Base-by-base conservation (phyloP, 2,113 vertebrate genomes). In the Corythoichthys haematopterus region DNA sequence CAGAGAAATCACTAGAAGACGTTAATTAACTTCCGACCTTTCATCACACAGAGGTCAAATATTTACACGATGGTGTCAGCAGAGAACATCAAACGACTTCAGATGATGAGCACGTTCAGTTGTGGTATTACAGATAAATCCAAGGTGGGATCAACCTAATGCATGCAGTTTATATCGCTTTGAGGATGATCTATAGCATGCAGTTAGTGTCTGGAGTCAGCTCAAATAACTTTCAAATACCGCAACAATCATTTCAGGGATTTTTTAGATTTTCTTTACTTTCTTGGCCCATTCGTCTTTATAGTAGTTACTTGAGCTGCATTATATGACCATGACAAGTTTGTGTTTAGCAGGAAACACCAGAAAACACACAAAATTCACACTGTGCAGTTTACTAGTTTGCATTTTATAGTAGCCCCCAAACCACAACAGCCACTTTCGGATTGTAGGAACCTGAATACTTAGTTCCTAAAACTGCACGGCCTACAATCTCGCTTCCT, bases 61-160 rank as follows among this genome's bases (percentile, higher is more conserved):
- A 61, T 61, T 61, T 61, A 61, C 38, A 61, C n/a, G n/a, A 45
- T 20, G 28, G 28, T 43, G 38, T 43, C 58, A 4, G 40, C 38
- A 45, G 38, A 61, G n/a, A 61, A 61, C 38, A 61, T 45, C 59
- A 61, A 61, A 61, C 38, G n/a, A 8, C 59, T 7, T 20, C 16
- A 43, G 1, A 45, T 45, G 59, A 43, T 43, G 38, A 61, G n/a
- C 16, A 12, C 10, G 38, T 61, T 45, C 37, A n/a, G 37, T n/a
- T 60, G 14, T 9, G 15, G 9, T 16, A 60, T 40, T 40, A 20
- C 38, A 11, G 40, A 61, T 61, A 56, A 36, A 36, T 56, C 12
- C 33, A 33, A 11, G 35, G 55, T 14, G 4, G 11, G 33, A 36
- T 36, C 11, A 5, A 36, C 35, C 6, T 28, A 4, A 6, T 56